Evolutionary conservation across 2,888 invertebrate species (phyloP).

Genomic region (Baccha elongata): DNA sequence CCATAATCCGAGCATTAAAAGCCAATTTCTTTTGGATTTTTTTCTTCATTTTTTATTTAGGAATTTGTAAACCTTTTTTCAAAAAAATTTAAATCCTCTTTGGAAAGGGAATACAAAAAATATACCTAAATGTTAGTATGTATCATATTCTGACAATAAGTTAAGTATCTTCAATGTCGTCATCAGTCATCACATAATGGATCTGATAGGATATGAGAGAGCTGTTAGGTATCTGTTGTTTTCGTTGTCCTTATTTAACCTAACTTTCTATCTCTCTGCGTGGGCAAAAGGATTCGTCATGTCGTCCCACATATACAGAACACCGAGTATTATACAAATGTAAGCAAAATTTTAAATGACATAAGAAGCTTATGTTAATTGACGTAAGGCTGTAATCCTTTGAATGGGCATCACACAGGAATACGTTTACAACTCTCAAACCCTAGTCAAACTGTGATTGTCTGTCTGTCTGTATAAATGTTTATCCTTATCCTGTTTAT

Average conservation of each 20-base stretch:
- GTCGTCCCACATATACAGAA: neutral
- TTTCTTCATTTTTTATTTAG: neutral
- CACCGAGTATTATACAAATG: constrained; percentile 52
- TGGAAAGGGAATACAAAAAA: constrained; percentile 25
- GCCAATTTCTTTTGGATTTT: constrained; percentile 60
- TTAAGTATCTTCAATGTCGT: constrained; percentile 66
- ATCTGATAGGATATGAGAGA: neutral
- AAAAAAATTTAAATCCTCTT: constrained; percentile 53
- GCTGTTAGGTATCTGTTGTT: neutral
- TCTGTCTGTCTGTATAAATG: constrained; percentile 39
- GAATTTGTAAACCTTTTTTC: constrained; percentile 29
- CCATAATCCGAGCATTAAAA: constrained; percentile 66
- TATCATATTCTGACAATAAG: constrained; percentile 52
- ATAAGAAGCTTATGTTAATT: constrained; percentile 75
- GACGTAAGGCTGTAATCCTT: constrained; percentile 75
- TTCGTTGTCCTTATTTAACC: constrained; percentile 46
- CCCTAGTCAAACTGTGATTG: constrained; percentile 8
- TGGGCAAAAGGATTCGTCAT: constrained; percentile 27
- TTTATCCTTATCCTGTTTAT: constrained; percentile 38
- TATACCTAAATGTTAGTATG: constrained; percentile 7
- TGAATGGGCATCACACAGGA: constrained; percentile 70
- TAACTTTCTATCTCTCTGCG: constrained; percentile 13
- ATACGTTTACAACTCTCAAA: constrained; percentile 59
- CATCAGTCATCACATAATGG: constrained; percentile 62
- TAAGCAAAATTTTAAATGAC: constrained; percentile 75